Conservation (phyloP, 2,113 vertebrate species). For the Tyrannus savana region DNA sequence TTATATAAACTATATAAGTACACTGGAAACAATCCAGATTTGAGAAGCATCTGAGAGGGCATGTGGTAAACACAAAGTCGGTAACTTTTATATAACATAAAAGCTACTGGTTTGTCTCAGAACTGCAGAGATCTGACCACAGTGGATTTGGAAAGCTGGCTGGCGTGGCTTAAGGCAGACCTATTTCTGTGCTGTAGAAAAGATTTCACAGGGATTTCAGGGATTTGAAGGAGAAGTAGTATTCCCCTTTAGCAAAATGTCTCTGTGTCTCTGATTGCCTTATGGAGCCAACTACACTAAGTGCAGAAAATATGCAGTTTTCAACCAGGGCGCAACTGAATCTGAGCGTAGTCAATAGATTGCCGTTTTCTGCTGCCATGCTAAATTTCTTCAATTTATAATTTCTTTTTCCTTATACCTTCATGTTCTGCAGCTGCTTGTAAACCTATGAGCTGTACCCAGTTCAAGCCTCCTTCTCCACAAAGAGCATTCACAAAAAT, state of each 20-base stretch:
- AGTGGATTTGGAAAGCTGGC: not conserved
- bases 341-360: not conserved
- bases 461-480: not conserved
- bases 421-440: not conserved
- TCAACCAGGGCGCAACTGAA: not conserved
- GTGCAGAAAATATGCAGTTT: not conserved
- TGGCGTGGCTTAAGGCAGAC: not conserved
- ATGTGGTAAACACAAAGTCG: not conserved
- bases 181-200: not conserved
- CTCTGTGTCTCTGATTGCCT: not conserved
- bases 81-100: not conserved
- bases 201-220: not conserved
- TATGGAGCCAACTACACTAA: not conserved
- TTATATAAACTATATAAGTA: not conserved
- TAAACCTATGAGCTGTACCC: not conserved
- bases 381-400: not conserved
- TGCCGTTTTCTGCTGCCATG: not conserved
- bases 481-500: not conserved
- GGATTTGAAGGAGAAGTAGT: not conserved
- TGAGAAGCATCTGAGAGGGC: not conserved
- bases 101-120: not conserved
- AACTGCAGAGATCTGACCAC: not conserved
- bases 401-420: not conserved
- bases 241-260: not conserved
- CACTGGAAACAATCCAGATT: constrained; percentile 3